Conservation (phyloP, 2,797 vertebrate species). For the Apogon hyalosoma region DNA sequence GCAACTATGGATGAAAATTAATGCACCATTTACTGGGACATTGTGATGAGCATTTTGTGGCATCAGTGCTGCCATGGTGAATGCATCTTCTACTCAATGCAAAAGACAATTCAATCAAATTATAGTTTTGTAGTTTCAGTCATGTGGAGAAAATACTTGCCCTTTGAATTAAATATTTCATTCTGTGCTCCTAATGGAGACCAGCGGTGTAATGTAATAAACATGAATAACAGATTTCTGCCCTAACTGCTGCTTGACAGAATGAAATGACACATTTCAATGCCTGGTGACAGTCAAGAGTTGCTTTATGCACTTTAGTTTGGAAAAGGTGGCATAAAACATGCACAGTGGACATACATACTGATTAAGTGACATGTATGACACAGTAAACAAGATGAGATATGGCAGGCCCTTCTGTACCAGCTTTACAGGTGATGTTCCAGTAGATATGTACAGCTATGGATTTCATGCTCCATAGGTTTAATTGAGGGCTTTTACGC, state of each 20-base stretch:
- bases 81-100: too few relatives aligned
- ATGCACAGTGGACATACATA: conserved; percentile 39
- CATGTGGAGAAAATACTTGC: too few relatives aligned
- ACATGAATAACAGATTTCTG: neutral
- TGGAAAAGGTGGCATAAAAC: conserved; percentile 52
- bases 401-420: conserved; percentile 22
- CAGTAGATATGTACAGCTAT: conserved; percentile 48
- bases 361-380: conserved; percentile 57
- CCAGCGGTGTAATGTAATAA: neutral
- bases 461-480: conserved; percentile 55
- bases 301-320: conserved; percentile 57
- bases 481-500: conserved; percentile 64
- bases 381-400: conserved; percentile 55
- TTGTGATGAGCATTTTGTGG: too few relatives aligned
- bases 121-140: too few relatives aligned
- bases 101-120: too few relatives aligned
- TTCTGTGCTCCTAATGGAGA: neutral
- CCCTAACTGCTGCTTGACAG: neutral
- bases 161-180: too few relatives aligned
- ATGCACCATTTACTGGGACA: too few relatives aligned
- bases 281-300: conserved; percentile 58
- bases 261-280: conserved; percentile 40
- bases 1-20: too few relatives aligned
- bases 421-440: conserved; percentile 46
- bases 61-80: too few relatives aligned